These are phyloP conservation scores for Aphaenogaster rudis DNA, from an alignment of 1,140 invertebrate species.

Conservation along the genomic window DNA sequence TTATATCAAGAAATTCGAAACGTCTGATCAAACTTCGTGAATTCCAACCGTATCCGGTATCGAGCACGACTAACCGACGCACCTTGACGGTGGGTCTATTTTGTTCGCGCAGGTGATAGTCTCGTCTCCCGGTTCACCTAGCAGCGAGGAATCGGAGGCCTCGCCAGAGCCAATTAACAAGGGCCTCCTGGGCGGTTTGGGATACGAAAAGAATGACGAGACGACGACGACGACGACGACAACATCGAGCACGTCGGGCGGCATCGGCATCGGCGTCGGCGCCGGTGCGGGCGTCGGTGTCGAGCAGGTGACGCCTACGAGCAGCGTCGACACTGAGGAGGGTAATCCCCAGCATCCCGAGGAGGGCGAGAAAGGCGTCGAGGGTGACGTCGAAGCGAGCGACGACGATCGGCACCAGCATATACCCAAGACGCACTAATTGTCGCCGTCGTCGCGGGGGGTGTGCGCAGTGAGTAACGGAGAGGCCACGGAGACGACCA, in stretches of 20 bases:
- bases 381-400: conserved; percentile 89
- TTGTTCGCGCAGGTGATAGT: conserved; percentile 89
- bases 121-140: conserved; percentile 91
- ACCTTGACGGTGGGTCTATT: conserved; percentile 61
- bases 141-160: conserved; percentile 89
- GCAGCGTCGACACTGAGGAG: conserved; percentile 89
- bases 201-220: conserved; percentile 76
- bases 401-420: conserved; percentile 84
- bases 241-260: conserved; percentile 70
- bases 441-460: not conserved
- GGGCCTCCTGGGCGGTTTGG: conserved; percentile 75
- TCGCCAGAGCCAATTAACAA: conserved; percentile 91
- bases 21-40: conserved; percentile 11
- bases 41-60: not conserved
- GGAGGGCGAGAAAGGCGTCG: conserved; percentile 87
- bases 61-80: conserved; percentile 40
- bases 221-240: conserved; percentile 78
- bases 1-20: not conserved
- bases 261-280: conserved; percentile 76
- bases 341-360: conserved; percentile 86
- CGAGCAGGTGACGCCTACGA: conserved; percentile 88
- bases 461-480: conserved; percentile 41
- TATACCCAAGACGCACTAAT: conserved; percentile 65
- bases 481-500: conserved; percentile 6
- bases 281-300: conserved; percentile 80